Evolutionary conservation across 2,797 vertebrate species (phyloP), one percentile per base, ranked within the genome.

Genomic region (Trichosurus vulpecula): DNA sequence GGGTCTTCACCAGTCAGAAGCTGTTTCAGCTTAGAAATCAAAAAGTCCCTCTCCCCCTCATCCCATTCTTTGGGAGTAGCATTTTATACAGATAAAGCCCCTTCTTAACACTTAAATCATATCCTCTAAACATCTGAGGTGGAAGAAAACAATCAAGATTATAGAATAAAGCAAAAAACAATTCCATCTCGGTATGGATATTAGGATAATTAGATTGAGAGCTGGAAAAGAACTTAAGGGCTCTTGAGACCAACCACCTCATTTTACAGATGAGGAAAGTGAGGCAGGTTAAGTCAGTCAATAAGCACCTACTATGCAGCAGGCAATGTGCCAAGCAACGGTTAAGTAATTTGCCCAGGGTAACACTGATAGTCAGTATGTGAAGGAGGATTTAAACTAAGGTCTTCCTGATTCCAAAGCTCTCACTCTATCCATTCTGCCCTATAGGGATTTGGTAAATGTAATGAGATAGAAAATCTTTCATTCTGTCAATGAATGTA

Each of bases 31-130:
- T 11, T 95, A 16, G 92, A 51, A n/a, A n/a, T 66, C 55, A 91
- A 55, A 55, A 94, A 90, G 53, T 41, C 35, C 61, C 16, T n/a
- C 13, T 5, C 35, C 6, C 95, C 90, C 0, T 0, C 54, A 55
- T 9, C 90, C 91, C 66, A 31, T 93, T 96, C 30, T 95, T 55
- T 53, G 93, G 25, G 61, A 53, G 27, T 27, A 92, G 25, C 19
- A 56, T 91, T 56, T 92, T 81, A 54, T 93, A 90, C 11, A 19
- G 11, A 91, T 90, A 56, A 96, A 96, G 95, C 27, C 52, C 25
- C 5, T 58, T 90, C 29, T 53, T 90, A 51, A 90, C 22, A 89
- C 51, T 94, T 89, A 96, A 90, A 3, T 52, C 27, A 13, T 22
- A 1, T 66, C 91, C 90, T 47, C 92, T 95, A 54, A 14, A 4